Base-by-base conservation (phyloP, 2,113 vertebrate genomes). In the Calonectris borealis region DNA sequence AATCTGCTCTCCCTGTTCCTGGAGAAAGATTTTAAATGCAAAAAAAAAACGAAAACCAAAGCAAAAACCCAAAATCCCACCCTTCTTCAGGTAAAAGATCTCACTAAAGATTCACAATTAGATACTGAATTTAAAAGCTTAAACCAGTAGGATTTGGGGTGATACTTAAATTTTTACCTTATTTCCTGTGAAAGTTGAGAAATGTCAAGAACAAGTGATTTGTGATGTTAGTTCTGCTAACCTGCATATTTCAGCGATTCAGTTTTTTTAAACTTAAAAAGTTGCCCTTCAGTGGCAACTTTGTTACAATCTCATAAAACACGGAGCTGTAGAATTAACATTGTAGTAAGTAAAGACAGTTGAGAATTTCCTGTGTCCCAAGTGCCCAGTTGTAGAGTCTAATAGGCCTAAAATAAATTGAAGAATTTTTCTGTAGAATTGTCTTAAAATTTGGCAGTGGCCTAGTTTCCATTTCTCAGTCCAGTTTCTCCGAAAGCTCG, bases 401-500 rank as follows among this genome's bases (percentile, higher is more conserved):
- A n/a, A 52, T 7, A 14, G 25, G 14, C n/a, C 16, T 25, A 31
- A 86, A 83, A 55, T 24, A 80, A 73, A 68, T 61, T 24, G 38
- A 42, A 44, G 11, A 25, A 7, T 34, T 79, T 66, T 64, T 64
- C 44, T 48, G 46, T 69, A 31, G 44, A 55, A 29, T 48, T 46
- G 17, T 65, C 42, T 16, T 51, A 40, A 34, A 64, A 32, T 69
- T n/a, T 66, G 21, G 32, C 55, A 32, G 18, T 42, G 32, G 20
- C 44, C 38, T 80, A 15, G 17, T 44, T 71, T 69, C 69, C 4
- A 1, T 52, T 69, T 69, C 29, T 58, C 54, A 55, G 16, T 21
- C 29, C 5, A 3, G 26, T 36, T 70, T 20, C 38, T 66, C 44
- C 2, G 0, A 60, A 70, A 77, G 40, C 27, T 76, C 2, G 0